These are phyloP conservation scores for Plotosus lineatus DNA, from an alignment of 2,113 vertebrate genomes.

Conservation along the genomic window DNA sequence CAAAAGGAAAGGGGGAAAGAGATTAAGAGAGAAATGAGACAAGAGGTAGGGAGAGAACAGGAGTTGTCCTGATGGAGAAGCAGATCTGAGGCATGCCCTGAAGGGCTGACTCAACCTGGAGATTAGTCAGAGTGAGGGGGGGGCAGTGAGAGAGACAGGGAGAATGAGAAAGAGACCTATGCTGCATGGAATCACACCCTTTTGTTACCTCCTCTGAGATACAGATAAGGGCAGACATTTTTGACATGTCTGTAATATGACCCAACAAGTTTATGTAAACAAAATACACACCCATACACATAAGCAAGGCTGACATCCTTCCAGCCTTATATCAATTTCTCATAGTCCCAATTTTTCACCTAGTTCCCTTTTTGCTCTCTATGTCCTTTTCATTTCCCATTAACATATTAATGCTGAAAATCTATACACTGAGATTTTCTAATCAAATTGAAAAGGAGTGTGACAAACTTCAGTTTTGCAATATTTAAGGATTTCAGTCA, in stretches of 20 bases:
- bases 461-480: not conserved
- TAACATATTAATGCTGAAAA: conserved; percentile 94
- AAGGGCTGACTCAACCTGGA: conserved; percentile 98
- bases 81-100: conserved; percentile 99
- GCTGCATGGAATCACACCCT: conserved; percentile 82
- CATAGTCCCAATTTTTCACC: conserved; percentile 26
- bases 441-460: conserved; percentile 81
- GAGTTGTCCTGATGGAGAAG: conserved; percentile 71
- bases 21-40: conserved; percentile 76
- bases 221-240: conserved; percentile 92
- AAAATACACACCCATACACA: conserved; percentile 69
- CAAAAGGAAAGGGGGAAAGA: conserved; percentile 12
- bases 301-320: conserved; percentile 41
- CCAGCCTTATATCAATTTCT: conserved; percentile 3
- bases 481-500: not conserved
- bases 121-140: conserved; percentile 75
- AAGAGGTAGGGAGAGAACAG: conserved; percentile 57
- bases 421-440: conserved; percentile 95
- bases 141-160: conserved; percentile 25
- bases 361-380: conserved; percentile 60
- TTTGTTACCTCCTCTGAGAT: conserved; percentile 92
- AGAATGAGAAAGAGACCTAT: conserved; percentile 55
- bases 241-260: conserved; percentile 82
- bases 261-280: conserved; percentile 80
- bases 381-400: conserved; percentile 84